A percentile compares a stretch with the other conserved stretches of the same genome.
These are phyloP conservation scores for Saguinus imperator DNA, from an alignment of 2,113 vertebrate species.

Conservation along the genomic window DNA sequence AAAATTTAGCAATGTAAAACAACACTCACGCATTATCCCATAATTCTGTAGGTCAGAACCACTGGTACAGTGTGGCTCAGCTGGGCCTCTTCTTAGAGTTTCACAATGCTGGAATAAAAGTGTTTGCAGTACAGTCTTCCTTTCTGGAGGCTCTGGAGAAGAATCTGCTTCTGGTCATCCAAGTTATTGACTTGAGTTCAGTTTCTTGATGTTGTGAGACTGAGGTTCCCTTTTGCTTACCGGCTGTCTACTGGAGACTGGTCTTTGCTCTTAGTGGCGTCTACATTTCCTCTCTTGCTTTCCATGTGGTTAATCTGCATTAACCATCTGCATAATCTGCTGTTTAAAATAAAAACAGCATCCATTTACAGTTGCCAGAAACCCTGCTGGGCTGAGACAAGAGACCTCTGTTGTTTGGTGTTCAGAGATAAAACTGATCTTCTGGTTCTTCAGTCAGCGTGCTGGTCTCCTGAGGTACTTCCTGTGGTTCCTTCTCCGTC, in stretches of 20 bases:
- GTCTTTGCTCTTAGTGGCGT: neutral
- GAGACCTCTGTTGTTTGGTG: no score
- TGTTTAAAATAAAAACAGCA: neutral
- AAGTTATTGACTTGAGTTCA: neutral
- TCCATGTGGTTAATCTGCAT: neutral
- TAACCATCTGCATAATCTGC: neutral
- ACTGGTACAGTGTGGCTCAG: neutral
- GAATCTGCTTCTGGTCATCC: neutral
- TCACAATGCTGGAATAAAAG: neutral
- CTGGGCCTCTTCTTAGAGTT: neutral
- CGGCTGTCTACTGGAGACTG: neutral
- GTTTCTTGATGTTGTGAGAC: neutral
- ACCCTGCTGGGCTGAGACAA: no score
- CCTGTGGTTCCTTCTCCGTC: no score
- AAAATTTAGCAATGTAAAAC: neutral
- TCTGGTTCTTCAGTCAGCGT: no score
- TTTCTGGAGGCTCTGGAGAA: neutral
- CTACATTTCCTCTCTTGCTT: neutral
- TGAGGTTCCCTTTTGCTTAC: neutral
- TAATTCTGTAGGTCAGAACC: neutral
- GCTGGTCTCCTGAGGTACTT: no score
- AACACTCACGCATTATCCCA: neutral
- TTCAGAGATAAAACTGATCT: no score
- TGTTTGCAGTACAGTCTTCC: neutral
- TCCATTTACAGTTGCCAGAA: neutral